Evolutionary conservation across 2,888 invertebrate genomes (phyloP), one percentile per base, ranked within the genome.

Genomic region (Torymus aiolomorphi): DNA sequence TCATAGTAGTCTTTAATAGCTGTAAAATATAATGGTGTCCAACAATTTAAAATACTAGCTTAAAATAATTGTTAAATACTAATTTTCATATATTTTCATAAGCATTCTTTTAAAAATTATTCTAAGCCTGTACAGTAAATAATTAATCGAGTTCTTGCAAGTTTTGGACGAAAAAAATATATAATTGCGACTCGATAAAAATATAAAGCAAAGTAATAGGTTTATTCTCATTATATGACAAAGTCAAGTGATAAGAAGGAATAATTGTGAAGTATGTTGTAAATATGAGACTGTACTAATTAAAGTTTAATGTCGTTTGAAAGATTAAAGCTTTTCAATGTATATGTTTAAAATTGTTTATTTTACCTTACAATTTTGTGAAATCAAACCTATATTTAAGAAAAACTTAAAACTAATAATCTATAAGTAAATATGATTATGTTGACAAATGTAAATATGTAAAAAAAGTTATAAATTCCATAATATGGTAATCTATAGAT

Each of bases 281-380:
- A 88, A 87, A 88, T 88, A 87, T 83, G 83, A 84, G 84, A 86
- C 86, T 86, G 87, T 88, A 88, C 85, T 87, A 87, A 86, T 86
- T 86, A 86, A 87, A 87, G 87, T 87, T 88, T 86, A 87, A 84
- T 88, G 87, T 88, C 86, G 88, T 87, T 88, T 87, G 85, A 88
- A 86, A 87, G 83, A 88, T 88, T 89, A 88, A 88, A 88, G 88
- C 87, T 88, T 88, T 89, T 86, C 83, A 88, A 86, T 88, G 88
- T 87, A 87, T 83, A 80, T 82, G 75, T 83, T 83, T 71, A 57
- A 52, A 52, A 49, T 74, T 57, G 54, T 77, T 71, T 62, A 67
- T 63, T 78, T 66, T 81, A 20, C 65, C 69, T 70, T 75, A 52
- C 11, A 65, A 3, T 49, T 75, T 12, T 57, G 18, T 59, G n/a